These are phyloP conservation scores for Meteorus colon DNA, from an alignment of 2,888 invertebrate genomes.

Conservation along the genomic window DNA sequence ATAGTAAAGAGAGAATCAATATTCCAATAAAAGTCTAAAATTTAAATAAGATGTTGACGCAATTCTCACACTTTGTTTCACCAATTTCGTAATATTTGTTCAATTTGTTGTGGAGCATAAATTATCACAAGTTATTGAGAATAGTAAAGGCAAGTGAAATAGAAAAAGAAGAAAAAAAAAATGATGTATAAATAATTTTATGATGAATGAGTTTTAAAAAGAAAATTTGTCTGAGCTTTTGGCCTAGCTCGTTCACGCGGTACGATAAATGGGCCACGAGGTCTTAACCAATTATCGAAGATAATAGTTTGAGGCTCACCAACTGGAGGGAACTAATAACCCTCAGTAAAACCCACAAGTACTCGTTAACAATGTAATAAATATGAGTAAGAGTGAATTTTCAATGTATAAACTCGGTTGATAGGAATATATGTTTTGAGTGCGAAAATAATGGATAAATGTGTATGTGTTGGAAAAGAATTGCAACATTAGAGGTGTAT, in stretches of 20 bases:
- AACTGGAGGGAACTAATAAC: slow-evolving; percentile 21
- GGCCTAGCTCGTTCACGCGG: slow-evolving; percentile 46
- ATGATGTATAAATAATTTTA: slow-evolving; percentile 8
- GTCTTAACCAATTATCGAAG: slow-evolving; percentile 49
- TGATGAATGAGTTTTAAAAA: background rate
- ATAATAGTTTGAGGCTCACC: slow-evolving; percentile 46
- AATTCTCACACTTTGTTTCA: background rate
- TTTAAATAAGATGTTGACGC: background rate
- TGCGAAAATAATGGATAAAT: slow-evolving; percentile 8
- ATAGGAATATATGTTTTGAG: slow-evolving; percentile 21
- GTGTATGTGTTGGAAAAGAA: background rate
- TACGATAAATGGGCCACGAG: slow-evolving; percentile 45
- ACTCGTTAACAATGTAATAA: slow-evolving; percentile 52
- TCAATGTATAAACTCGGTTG: slow-evolving; percentile 38
- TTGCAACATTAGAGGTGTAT: background rate
- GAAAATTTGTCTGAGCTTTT: slow-evolving; percentile 31
- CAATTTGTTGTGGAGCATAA: slow-evolving; percentile 6
- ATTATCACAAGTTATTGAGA: background rate
- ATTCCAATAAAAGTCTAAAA: background rate
- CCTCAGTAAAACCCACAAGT: slow-evolving; percentile 36
- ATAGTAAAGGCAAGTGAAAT: background rate
- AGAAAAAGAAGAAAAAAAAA: background rate
- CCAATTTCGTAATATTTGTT: slow-evolving; percentile 24
- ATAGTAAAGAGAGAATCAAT: background rate
- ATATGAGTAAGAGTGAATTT: slow-evolving; percentile 49